Evolutionary conservation across 1,140 invertebrate species (phyloP), one percentile per base, ranked within the genome.

Genomic region (Drosophila albomicans): DNA sequence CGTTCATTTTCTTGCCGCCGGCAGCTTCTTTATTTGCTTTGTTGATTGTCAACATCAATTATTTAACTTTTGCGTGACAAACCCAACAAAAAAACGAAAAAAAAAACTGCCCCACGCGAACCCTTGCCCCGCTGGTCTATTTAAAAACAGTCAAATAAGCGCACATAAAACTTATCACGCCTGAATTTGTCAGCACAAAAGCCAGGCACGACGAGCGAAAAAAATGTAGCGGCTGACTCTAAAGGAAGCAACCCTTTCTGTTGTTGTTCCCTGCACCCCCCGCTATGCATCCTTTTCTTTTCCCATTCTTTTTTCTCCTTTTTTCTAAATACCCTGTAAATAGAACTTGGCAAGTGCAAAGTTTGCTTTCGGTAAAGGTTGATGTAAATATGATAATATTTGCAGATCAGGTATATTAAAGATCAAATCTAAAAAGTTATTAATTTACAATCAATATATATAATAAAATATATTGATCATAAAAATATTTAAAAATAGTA

Each of bases 41-140:
- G 79, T 77, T 91, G 89, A 91, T 91, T 91, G 89, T 91, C 89
- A 89, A 85, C 89, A 91, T 91, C 89, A 91, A 91, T 91, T 91
- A 91, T 91, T 91, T 89, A 91, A 89, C 87, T 89, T 90, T 89
- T 79, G 79, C 69, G 75, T 69, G 79, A 69, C 70, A 63, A 69
- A 79, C 51, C 85, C 75, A 51, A 28, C 85, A 70, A 78, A 86
- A 67, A 68, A 46, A 46, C 20, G 20, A 46, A 6, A n/a, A 48
- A 20, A 48, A 16, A 8, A 80, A 80, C 72, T 77, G 63, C 35
- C 58, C 43, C 43, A 52, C 35, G 35, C 25, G 16, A 54, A 66
- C 56, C 20, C 57, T 62, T 69, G 32, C 71, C 65, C 16, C 13
- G 46, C 48, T 81, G 78, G 85, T 90, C 85, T 89, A 89, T 89